Evolutionary conservation across 2,797 vertebrate species (phyloP).

Genomic region (Thamnophis elegans): DNA sequence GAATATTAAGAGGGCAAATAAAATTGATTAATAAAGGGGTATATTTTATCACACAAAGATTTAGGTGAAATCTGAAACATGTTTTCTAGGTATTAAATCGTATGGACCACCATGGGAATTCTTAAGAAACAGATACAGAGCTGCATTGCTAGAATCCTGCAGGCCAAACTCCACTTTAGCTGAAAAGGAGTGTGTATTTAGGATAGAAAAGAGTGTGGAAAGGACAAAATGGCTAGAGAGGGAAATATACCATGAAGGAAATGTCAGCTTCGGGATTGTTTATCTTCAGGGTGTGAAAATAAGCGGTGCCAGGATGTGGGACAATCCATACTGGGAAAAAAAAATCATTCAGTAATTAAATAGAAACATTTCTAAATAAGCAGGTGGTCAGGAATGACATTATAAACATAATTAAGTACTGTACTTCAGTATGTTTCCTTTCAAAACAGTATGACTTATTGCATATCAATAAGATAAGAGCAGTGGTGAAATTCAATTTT

Average conservation of each 20-base stretch:
- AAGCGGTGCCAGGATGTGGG: background rate
- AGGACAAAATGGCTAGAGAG: background rate
- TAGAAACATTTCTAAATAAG: background rate
- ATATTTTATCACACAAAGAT: background rate
- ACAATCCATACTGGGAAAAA: too few species aligned
- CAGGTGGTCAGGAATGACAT: background rate
- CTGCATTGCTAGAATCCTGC: background rate
- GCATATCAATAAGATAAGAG: background rate
- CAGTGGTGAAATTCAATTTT: too few species aligned
- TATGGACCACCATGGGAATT: background rate
- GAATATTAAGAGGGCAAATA: background rate
- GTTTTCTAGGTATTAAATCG: background rate
- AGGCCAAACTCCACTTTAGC: background rate
- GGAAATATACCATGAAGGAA: background rate
- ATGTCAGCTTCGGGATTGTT: background rate
- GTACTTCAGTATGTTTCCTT: background rate
- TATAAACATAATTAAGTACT: background rate
- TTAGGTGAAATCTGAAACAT: background rate
- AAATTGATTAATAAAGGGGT: background rate
- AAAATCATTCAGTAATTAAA: background rate
- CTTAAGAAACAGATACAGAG: background rate
- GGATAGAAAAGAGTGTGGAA: background rate
- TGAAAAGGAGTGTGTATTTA: background rate
- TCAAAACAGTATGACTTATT: background rate
- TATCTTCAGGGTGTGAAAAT: background rate